Conservation (phyloP, 2,888 invertebrate genomes). For the Spisula subtruncata region DNA sequence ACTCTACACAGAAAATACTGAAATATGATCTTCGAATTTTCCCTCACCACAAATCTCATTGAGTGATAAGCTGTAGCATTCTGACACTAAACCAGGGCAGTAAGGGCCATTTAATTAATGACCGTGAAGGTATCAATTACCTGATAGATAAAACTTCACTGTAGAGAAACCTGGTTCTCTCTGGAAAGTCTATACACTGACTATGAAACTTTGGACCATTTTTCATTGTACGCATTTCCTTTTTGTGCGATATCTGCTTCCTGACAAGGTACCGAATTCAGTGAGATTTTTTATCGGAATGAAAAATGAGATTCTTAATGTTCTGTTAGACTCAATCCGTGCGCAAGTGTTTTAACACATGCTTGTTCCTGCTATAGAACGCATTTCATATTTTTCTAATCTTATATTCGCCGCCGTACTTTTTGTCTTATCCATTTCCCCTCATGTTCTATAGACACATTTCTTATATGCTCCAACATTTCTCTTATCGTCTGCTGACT, state of each 20-base stretch:
- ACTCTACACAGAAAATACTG: too few species aligned
- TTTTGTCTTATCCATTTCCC: constrained; percentile 20
- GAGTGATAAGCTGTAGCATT: too few species aligned
- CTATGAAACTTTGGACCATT: constrained; percentile 2
- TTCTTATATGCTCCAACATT: neutral
- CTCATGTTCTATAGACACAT: constrained; percentile 12
- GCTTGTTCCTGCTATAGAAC: constrained; percentile 24
- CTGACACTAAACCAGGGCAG: too few species aligned
- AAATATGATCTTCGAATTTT: too few species aligned
- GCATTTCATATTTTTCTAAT: constrained; percentile 18
- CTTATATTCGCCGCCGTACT: constrained; percentile 1
- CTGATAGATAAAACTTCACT: too few species aligned
- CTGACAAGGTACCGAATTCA: constrained; percentile 44
- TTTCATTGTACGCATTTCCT: constrained; percentile 35
- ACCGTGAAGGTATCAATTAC: too few species aligned
- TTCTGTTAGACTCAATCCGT: constrained; percentile 28
- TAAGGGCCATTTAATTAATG: too few species aligned
- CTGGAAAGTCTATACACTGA: too few species aligned
- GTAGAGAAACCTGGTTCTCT: too few species aligned
- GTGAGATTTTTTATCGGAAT: constrained; percentile 69
- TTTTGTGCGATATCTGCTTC: constrained; percentile 55
- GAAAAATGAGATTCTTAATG: constrained; percentile 73
- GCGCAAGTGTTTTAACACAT: constrained; percentile 37
- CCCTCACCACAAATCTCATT: too few species aligned
- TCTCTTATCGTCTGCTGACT: neutral